phyloP scores from a whole-genome alignment of 2,888 invertebrate genomes.

The Trissolcus brochymenae region DNA sequence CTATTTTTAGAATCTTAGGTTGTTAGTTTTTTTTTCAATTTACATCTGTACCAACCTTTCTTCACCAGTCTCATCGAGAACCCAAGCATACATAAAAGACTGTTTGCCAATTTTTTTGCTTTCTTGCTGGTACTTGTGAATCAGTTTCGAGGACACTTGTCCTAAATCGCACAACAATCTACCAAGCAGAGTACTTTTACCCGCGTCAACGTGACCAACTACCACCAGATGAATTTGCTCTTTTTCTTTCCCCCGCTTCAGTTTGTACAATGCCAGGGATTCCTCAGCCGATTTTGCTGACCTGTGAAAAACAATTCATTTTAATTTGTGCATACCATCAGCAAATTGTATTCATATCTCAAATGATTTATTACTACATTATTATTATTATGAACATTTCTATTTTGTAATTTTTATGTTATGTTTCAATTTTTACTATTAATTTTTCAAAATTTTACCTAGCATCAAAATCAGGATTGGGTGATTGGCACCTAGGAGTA shows the following conservation, averaged over 20 bases:
- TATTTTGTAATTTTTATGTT: background rate
- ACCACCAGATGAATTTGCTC: slow-evolving; percentile 94
- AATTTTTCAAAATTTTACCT: slow-evolving; percentile 22
- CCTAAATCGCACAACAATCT: slow-evolving; percentile 91
- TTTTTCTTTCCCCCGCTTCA: slow-evolving; percentile 88
- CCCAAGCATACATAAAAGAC: slow-evolving; percentile 99
- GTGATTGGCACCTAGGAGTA: slow-evolving; percentile 83
- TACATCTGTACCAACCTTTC: slow-evolving; percentile 80
- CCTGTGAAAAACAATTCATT: slow-evolving; percentile 18
- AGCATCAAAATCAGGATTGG: slow-evolving; percentile 60
- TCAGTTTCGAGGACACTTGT: slow-evolving; percentile 78
- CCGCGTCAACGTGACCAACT: slow-evolving; percentile 98
- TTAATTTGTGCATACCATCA: background rate
- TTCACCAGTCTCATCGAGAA: slow-evolving; percentile 98
- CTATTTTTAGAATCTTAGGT: background rate
- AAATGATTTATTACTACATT: background rate
- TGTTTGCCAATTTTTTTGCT: slow-evolving; percentile 98
- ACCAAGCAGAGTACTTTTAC: slow-evolving; percentile 98
- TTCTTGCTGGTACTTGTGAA: slow-evolving; percentile 98
- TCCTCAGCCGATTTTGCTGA: slow-evolving; percentile 78
- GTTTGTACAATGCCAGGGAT: slow-evolving; percentile 81
- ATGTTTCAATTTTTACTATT: background rate
- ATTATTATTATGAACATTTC: background rate
- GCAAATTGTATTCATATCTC: background rate
- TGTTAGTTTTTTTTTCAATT: background rate